Conservation (phyloP, 2,797 vertebrate species). For the Tadarida brasiliensis region DNA sequence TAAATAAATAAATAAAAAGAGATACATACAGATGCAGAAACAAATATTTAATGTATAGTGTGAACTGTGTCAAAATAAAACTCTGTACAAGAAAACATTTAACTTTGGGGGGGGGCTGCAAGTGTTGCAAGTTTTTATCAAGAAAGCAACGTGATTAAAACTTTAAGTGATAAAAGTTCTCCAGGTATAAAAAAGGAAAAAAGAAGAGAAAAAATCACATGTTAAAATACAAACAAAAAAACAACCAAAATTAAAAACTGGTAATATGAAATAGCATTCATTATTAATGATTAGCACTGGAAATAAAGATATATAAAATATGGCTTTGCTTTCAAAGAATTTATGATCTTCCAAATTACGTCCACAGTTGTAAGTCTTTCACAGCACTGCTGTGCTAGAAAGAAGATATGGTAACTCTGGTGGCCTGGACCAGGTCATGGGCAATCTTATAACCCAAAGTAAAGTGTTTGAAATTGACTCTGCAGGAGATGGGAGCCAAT, state of each 20-base stretch:
- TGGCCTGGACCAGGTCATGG: not conserved
- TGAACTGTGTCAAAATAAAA: not conserved
- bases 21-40: not conserved
- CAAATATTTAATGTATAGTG: not conserved
- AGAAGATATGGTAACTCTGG: not conserved
- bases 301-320: constrained; percentile 3
- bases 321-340: not conserved
- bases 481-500: not conserved
- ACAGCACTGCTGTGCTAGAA: not conserved
- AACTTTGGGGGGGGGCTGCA: not conserved
- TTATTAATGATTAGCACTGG: not conserved
- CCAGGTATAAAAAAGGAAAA: not conserved
- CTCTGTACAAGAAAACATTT: not conserved
- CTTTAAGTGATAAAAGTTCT: not conserved
- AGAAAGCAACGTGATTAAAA: not conserved
- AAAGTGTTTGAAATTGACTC: not conserved
- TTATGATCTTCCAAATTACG: not conserved
- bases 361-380: not conserved
- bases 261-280: not conserved
- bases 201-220: not conserved
- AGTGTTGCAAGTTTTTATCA: not conserved
- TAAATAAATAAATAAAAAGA: no score
- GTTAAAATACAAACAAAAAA: not conserved
- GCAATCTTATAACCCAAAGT: not conserved
- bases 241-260: not conserved